Evolutionary conservation across 2,113 vertebrate species (phyloP), one percentile per base, ranked within the genome.

Genomic region (Trogon surrucura): DNA sequence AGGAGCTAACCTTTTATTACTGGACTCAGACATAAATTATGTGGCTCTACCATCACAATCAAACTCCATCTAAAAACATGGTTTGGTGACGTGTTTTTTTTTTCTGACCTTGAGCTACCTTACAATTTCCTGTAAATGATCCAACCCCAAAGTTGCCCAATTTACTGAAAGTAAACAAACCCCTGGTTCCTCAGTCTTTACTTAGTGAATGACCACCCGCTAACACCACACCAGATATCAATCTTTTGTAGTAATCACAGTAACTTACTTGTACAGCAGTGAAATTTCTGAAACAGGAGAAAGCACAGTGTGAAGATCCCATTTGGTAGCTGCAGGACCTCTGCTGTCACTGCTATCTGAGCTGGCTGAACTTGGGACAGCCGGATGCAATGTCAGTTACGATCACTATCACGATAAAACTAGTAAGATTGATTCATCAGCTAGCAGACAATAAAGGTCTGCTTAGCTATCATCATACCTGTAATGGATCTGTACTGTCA

Each of bases 31-130:
- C 38, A 60, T 15, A 9, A 61, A 19, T 27, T 56, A 80, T 1
- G 2, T 64, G 10, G 23, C 23, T 48, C 11, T 36, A 44, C 41
- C 10, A 45, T 11, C 51, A 45, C 47, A 80, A 56, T 21, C 30
- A 65, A 41, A 56, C 8, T 53, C 45, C 70, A 27, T 6, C 11
- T 48, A 65, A 41, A 41, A 41, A 41, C 9, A 25, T 0, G 11
- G 13, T 41, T 41, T 41, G 41, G 0, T 6, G 25, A 16, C 1
- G 3, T 7, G 9, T 0, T 36, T 44, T 66, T 44, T 66, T 32
- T 21, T n/a, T 7, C 64, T 56, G 17, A 83, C 36, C 47, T 90
- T 66, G 30, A 62, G 7, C 47, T 56, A 71, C 15, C 6, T 41
- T 41, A 7, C 9, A 14, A 23, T 58, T 79, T 90, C 69, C 64